Evolutionary conservation across 1,140 invertebrate genomes (phyloP).

Genomic region (Sminthurides bifidus): DNA sequence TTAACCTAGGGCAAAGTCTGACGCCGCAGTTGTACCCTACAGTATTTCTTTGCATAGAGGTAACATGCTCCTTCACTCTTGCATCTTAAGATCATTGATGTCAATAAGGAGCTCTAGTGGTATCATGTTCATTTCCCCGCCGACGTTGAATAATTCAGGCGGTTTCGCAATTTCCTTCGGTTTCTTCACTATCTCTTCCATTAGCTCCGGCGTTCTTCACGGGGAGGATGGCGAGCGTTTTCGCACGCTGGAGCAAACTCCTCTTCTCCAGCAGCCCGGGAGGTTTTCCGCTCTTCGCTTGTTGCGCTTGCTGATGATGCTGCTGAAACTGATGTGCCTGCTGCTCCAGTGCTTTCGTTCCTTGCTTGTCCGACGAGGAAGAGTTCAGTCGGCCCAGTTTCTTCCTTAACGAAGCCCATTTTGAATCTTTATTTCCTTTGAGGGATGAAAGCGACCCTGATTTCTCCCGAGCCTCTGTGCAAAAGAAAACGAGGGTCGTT

Average conservation of each 20-base stretch:
- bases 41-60: too few species aligned
- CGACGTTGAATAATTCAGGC: conserved; percentile 26
- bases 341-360: conserved; percentile 5
- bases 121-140: conserved; percentile 32
- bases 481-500: too few species aligned
- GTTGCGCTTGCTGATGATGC: background rate
- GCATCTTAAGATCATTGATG: conserved; percentile 24
- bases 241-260: conserved; percentile 29
- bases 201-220: conserved; percentile 14
- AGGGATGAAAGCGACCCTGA: conserved; percentile 29
- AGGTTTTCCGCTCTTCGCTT: background rate
- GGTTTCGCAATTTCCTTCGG: conserved; percentile 18
- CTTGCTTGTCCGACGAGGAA: conserved; percentile 9
- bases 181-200: conserved; percentile 10
- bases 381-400: conserved; percentile 27
- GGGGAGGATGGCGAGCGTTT: conserved; percentile 30
- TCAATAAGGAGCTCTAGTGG: conserved; percentile 31
- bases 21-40: too few species aligned
- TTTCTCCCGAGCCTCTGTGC: conserved; percentile 19
- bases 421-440: conserved; percentile 23
- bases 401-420: conserved; percentile 29
- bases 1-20: too few species aligned
- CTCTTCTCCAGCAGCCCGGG: conserved; percentile 21
- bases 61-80: too few species aligned
- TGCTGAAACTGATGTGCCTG: conserved; percentile 3